These are phyloP conservation scores for Saxidomus purpurata DNA, from an alignment of 1,140 invertebrate species.

Conservation along the genomic window DNA sequence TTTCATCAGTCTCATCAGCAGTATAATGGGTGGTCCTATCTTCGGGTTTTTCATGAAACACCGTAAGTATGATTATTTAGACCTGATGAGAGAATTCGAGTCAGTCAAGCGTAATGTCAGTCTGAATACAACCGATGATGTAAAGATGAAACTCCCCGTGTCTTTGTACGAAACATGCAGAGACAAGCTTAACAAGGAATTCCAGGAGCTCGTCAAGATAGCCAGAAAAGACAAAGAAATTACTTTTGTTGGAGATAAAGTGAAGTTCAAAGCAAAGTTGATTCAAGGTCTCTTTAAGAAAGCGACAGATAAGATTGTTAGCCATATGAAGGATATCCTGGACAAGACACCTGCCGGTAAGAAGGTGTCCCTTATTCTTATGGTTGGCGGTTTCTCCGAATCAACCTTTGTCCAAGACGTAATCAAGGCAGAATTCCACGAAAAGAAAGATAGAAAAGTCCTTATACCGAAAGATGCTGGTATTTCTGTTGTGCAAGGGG, in stretches of 20 bases:
- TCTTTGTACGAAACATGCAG: constrained; percentile 46
- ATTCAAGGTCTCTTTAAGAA: constrained; percentile 54
- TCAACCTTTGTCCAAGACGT: constrained; percentile 64
- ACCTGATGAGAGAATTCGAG: constrained; percentile 59
- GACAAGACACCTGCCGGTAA: constrained; percentile 20
- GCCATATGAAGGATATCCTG: constrained; percentile 65
- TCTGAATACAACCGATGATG: background rate
- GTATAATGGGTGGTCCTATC: constrained; percentile 26
- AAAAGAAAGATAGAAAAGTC: constrained; percentile 30
- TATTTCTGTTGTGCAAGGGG: constrained; percentile 67
- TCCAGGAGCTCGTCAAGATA: constrained; percentile 11
- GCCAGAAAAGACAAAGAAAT: constrained; percentile 42
- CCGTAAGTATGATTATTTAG: constrained; percentile 25
- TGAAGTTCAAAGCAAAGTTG: constrained; percentile 19
- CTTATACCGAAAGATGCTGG: constrained; percentile 68
- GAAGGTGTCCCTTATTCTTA: constrained; percentile 55
- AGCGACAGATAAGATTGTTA: constrained; percentile 61
- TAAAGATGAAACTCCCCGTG: constrained; percentile 44
- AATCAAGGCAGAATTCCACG: constrained; percentile 51
- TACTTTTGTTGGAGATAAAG: constrained; percentile 48
- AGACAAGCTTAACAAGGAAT: constrained; percentile 23
- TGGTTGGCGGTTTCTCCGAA: constrained; percentile 74
- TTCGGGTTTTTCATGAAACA: constrained; percentile 38
- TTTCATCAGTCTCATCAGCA: constrained; percentile 39
- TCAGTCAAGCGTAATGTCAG: constrained; percentile 42